These are phyloP conservation scores for Bembecia ichneumoniformis DNA, from an alignment of 2,888 invertebrate genomes.

Conservation along the genomic window DNA sequence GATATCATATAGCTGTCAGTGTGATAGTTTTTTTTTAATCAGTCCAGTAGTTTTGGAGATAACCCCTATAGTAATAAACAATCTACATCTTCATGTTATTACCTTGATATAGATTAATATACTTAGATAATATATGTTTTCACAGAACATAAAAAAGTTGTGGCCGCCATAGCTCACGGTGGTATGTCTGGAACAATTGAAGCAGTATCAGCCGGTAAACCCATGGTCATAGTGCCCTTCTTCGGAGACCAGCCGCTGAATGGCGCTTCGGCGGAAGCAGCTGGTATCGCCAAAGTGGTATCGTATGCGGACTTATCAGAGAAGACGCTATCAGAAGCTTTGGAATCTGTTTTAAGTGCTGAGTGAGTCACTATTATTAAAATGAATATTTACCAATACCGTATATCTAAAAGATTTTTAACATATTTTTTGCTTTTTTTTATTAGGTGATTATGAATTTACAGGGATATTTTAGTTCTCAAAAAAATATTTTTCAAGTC, in stretches of 20 bases:
- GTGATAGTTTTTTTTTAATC: too few species aligned
- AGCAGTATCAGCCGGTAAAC: constrained; percentile 74
- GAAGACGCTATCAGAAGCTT: constrained; percentile 56
- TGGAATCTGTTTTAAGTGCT: constrained; percentile 63
- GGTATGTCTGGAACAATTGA: constrained; percentile 75
- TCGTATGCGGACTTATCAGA: constrained; percentile 65
- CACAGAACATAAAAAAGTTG: constrained; percentile 73
- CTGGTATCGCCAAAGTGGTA: constrained; percentile 65
- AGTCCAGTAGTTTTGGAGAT: too few species aligned
- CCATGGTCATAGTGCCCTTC: constrained; percentile 74
- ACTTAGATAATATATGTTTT: too few species aligned
- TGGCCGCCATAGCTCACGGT: constrained; percentile 74
- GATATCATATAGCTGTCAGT: too few species aligned
- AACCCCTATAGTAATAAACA: too few species aligned
- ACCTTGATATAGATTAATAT: too few species aligned
- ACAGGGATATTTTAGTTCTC: too few species aligned
- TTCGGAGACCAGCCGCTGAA: constrained; percentile 76
- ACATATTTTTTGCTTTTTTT: too few species aligned
- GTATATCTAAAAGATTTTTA: too few species aligned
- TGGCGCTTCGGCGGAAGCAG: constrained; percentile 60
- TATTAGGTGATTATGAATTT: too few species aligned
- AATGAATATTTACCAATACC: neutral
- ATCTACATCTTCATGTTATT: too few species aligned
- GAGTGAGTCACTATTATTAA: constrained; percentile 50
- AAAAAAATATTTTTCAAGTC: too few species aligned